Evolutionary conservation across 1,140 invertebrate genomes (phyloP).

Genomic region (Ceratoteleas bidentatus): DNA sequence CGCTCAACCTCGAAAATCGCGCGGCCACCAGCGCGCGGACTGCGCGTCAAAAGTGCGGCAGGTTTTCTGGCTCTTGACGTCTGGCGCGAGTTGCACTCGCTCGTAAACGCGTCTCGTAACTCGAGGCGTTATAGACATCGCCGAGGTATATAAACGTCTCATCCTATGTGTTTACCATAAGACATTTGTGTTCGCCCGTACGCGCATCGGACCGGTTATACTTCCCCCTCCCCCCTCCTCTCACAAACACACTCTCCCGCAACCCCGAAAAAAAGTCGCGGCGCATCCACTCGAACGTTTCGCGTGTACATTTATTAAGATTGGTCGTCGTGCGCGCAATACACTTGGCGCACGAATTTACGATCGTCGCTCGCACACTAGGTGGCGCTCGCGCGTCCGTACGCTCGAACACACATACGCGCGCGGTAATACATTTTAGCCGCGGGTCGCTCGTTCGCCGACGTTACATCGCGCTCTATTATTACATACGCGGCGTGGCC

Average conservation of each 20-base stretch:
- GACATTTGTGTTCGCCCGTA: constrained; percentile 40
- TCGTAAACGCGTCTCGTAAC: constrained; percentile 82
- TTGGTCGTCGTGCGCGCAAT: constrained; percentile 32
- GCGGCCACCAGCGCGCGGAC: too few species aligned
- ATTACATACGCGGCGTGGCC: constrained; percentile 68
- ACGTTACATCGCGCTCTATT: constrained; percentile 72
- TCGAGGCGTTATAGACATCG: constrained; percentile 81
- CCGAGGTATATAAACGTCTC: constrained; percentile 82
- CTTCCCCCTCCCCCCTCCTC: constrained; percentile 8
- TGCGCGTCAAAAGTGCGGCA: constrained; percentile 62
- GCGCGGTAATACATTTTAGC: constrained; percentile 70
- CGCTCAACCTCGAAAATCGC: too few species aligned
- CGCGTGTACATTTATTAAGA: constrained; percentile 51
- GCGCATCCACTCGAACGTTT: constrained; percentile 29
- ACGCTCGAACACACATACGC: background rate
- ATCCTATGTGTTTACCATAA: constrained; percentile 80
- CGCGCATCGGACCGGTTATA: constrained; percentile 36
- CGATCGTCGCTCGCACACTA: constrained; percentile 17
- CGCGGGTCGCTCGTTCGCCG: constrained; percentile 69
- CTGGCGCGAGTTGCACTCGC: constrained; percentile 79
- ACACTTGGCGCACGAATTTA: constrained; percentile 32
- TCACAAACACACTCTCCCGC: constrained; percentile 5
- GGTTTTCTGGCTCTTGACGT: constrained; percentile 75
- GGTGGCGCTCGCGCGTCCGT: too few species aligned
- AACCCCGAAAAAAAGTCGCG: constrained; percentile 19